Conservation (phyloP, 2,888 invertebrate species). For the Eupsilia transversa region DNA sequence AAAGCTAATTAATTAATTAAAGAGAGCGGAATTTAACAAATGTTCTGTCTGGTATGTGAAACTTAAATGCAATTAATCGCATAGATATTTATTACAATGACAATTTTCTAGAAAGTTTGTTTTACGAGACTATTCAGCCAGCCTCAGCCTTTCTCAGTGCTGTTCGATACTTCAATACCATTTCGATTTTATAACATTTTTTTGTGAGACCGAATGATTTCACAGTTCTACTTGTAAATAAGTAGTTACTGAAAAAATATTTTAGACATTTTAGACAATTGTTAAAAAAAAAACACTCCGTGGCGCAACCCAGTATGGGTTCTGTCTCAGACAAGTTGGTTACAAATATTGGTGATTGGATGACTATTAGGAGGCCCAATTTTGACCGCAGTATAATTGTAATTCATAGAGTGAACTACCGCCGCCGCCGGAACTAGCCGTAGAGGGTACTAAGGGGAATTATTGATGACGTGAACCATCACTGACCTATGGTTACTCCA, state of each 20-base stretch:
- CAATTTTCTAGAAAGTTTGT: slow-evolving; percentile 22
- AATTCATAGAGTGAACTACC: slow-evolving; percentile 31
- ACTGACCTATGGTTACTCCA: slow-evolving; percentile 8
- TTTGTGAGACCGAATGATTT: background rate
- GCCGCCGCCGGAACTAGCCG: slow-evolving; percentile 39
- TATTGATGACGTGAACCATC: slow-evolving; percentile 1
- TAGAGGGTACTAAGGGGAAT: background rate
- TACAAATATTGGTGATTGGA: background rate
- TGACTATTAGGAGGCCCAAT: background rate
- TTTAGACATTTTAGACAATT: no score
- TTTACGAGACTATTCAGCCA: background rate
- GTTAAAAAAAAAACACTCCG: no score
- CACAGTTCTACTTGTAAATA: background rate
- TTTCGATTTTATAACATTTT: background rate
- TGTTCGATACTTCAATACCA: background rate
- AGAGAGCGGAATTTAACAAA: slow-evolving; percentile 20
- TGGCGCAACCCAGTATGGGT: background rate
- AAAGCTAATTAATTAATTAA: background rate
- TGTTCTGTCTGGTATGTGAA: slow-evolving; percentile 17
- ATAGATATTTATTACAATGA: background rate
- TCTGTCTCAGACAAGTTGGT: background rate
- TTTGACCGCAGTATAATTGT: slow-evolving; percentile 19
- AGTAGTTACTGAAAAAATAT: background rate
- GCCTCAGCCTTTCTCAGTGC: background rate
- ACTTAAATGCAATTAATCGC: slow-evolving; percentile 17